phyloP scores from a whole-genome alignment of 2,113 vertebrate genomes.

The Halichoerus grypus region DNA sequence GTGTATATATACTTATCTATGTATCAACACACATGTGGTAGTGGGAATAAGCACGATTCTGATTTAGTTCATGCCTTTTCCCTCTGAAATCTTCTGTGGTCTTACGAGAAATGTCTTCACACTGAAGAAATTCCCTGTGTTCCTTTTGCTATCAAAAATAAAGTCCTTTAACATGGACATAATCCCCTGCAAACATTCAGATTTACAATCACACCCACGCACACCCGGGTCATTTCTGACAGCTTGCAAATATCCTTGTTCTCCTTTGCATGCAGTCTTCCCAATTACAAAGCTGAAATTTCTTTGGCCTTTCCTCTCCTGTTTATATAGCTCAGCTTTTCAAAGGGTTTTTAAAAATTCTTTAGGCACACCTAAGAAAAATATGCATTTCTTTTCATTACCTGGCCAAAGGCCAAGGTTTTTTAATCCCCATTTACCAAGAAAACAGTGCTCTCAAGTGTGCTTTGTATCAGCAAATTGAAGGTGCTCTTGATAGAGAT shows the following conservation, averaged over 20 bases:
- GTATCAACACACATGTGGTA: background rate
- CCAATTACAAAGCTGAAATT: conserved; percentile 50
- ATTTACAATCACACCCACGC: conserved; percentile 43
- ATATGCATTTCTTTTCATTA: conserved; percentile 55
- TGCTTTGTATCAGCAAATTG: background rate
- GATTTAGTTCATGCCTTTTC: conserved; percentile 31
- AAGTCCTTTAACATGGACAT: background rate
- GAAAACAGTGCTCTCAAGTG: background rate
- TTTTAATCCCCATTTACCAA: conserved; percentile 54
- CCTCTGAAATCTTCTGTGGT: conserved; percentile 45
- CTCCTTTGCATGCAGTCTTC: background rate
- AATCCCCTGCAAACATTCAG: conserved; percentile 52
- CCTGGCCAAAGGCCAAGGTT: background rate
- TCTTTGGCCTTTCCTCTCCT: conserved; percentile 37
- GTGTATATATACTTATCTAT: background rate
- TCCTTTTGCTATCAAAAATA: conserved; percentile 52
- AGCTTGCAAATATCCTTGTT: conserved; percentile 58
- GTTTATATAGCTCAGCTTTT: conserved; percentile 29
- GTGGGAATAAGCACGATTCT: background rate
- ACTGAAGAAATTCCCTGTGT: conserved; percentile 59
- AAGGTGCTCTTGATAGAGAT: background rate
- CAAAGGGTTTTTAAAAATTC: background rate
- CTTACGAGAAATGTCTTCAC: conserved; percentile 52
- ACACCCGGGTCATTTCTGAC: background rate
- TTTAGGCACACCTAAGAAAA: conserved; percentile 54